Conservation (phyloP, 2,113 vertebrate species). For the Chaetodon auriga region DNA sequence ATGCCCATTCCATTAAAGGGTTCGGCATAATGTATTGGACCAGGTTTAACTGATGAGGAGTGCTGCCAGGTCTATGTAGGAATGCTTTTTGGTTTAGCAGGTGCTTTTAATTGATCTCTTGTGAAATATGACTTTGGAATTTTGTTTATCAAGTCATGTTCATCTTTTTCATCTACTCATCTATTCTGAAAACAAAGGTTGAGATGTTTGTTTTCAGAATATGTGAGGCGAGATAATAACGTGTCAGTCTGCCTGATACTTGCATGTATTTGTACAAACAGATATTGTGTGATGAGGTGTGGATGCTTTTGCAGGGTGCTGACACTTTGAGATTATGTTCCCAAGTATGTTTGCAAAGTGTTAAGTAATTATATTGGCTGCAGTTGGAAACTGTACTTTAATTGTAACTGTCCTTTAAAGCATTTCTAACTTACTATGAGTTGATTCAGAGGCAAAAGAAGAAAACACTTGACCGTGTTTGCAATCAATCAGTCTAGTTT, state of each 20-base stretch:
- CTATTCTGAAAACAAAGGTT: no score
- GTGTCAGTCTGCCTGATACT: neutral
- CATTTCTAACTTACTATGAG: neutral
- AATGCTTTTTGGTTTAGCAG: neutral
- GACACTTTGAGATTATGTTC: no score
- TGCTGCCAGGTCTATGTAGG: neutral
- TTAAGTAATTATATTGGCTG: neutral
- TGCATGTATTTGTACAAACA: no score
- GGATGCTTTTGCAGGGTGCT: no score
- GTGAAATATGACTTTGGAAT: no score
- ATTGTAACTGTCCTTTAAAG: neutral
- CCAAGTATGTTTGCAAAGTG: no score
- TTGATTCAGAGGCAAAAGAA: neutral
- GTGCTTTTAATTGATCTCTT: neutral
- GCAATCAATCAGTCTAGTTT: neutral
- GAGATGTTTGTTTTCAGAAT: no score
- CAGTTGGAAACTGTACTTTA: neutral
- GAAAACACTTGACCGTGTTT: neutral
- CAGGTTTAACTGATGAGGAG: neutral
- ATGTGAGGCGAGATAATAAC: no score
- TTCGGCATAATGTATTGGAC: neutral
- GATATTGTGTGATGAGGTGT: neutral
- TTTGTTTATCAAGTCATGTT: no score
- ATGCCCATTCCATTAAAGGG: neutral
- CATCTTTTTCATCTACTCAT: no score